Evolutionary conservation across 2,888 invertebrate species (phyloP), one percentile per base, ranked within the genome.

Genomic region (Protophormia terraenovae): DNA sequence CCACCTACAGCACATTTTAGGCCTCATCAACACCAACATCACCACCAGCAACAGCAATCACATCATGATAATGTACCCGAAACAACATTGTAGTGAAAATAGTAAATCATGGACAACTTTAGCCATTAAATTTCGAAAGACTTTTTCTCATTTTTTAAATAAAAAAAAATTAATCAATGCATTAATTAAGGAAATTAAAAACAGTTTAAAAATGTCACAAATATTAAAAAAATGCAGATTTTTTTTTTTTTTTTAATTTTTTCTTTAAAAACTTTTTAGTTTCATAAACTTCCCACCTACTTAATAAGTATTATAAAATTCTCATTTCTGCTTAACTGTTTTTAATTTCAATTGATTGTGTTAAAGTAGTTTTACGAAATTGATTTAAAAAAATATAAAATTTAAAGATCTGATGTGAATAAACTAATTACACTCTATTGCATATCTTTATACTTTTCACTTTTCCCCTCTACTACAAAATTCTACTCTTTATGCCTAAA

Each of bases 11-110:
- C 58, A 62, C 58, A 79, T 45, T 73, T 53, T 24, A 83, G 67
- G 14, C 38, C 19, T 38, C 72, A 77, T 8, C 79, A 78, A 50
- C 87, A 83, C 7, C 66, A 78, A 72, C 75, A 82, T 60, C 58
- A 67, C 6, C 78, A 69, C 1, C 78, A 71, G n/a, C 73, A 75
- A 29, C 82, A 84, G 19, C 76, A 84, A 22, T 58, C 58, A 45
- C 62, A 77, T 66, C 86, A 88, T 47, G 89, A 89, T 38, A 89
- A 89, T 88, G 92, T 92, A 88, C 93, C 92, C 88, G 92, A 92
- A 87, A 93, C 92, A 29, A 92, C 92, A 69, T 89, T 93, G 85
- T 93, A 87, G 86, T 86, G 14, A 80, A 55, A 62, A 35, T 0
- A 14, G n/a, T 12, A n/a, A n/a, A n/a, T n/a, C n/a, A n/a, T n/a